Percentiles rank a stretch among this genome's conserved stretches.
Conservation (phyloP, 1,140 invertebrate genomes). For the Trichoplusia ni region DNA sequence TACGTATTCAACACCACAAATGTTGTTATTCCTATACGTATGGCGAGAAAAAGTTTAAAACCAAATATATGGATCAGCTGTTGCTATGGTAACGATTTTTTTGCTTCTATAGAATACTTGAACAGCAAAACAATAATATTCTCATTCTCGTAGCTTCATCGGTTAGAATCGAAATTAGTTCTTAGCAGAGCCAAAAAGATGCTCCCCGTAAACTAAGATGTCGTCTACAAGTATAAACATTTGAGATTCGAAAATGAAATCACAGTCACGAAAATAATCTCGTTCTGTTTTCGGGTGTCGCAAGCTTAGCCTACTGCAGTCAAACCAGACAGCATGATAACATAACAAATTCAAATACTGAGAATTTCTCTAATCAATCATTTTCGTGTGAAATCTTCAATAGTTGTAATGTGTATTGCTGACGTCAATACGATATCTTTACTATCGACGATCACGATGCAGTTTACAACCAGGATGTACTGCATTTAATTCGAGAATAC, state of each 20-base stretch:
- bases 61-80: neutral
- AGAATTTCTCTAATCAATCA: constrained; percentile 2
- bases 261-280: neutral
- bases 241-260: neutral
- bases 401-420: constrained; percentile 4
- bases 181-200: too few species aligned
- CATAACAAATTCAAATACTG: neutral
- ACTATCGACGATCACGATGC: neutral
- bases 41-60: neutral
- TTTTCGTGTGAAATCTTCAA: neutral
- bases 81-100: too few species aligned
- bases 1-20: constrained; percentile 34
- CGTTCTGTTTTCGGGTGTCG: neutral
- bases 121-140: too few species aligned
- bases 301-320: neutral
- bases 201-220: too few species aligned
- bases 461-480: constrained; percentile 1
- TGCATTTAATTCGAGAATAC: neutral
- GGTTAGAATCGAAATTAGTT: too few species aligned
- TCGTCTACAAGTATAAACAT: too few species aligned
- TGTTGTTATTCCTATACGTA: neutral
- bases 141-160: too few species aligned
- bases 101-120: too few species aligned
- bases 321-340: neutral
- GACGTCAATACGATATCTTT: constrained; percentile 1